Percentiles rank a stretch among this genome's conserved stretches.
phyloP scores from a whole-genome alignment of 2,797 vertebrate genomes.

The Esox lucius region DNA sequence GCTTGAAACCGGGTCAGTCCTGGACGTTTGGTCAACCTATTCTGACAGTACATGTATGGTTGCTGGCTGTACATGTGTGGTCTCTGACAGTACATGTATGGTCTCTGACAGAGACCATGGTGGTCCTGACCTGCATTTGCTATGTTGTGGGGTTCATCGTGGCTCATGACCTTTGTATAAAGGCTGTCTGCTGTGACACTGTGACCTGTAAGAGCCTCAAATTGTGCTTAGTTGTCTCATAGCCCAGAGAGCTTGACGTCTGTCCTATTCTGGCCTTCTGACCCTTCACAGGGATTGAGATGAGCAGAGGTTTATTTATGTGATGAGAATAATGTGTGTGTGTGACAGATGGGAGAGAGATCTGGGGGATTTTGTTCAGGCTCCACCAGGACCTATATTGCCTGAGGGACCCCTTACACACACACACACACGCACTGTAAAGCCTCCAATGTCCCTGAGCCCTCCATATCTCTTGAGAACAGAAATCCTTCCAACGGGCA shows the following conservation, averaged over 20 bases:
- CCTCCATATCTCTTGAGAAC: constrained; percentile 36
- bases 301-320: constrained; percentile 14
- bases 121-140: no score
- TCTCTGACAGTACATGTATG: no score
- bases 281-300: constrained; percentile 15
- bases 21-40: no score
- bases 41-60: no score
- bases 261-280: neutral
- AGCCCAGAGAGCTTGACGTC: neutral
- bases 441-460: constrained; percentile 19
- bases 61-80: no score
- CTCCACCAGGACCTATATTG: neutral
- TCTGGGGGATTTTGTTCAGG: neutral
- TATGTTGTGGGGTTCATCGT: neutral
- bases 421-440: neutral
- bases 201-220: neutral
- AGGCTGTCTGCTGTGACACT: neutral
- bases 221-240: neutral
- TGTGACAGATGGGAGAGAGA: constrained; percentile 16
- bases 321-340: constrained; percentile 6
- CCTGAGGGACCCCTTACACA: neutral
- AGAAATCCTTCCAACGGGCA: constrained; percentile 17
- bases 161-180: constrained; percentile 13
- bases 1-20: no score
- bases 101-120: no score